Percentiles rank a stretch among this genome's conserved stretches.
phyloP scores from a whole-genome alignment of 2,888 invertebrate genomes.

The Cryptocheilus praepositus region DNA sequence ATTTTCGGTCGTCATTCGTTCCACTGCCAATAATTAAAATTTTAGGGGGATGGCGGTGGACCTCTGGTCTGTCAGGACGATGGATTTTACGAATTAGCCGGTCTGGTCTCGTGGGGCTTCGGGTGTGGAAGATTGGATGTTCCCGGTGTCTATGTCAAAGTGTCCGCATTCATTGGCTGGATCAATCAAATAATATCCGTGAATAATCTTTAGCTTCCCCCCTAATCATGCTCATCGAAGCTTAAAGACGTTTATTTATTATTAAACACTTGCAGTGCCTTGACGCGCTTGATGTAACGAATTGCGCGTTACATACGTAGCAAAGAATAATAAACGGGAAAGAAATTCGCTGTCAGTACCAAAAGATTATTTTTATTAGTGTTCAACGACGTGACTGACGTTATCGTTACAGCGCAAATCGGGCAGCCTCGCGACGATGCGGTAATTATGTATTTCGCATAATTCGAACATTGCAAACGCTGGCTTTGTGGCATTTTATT shows the following conservation, averaged over 20 bases:
- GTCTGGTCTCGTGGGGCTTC: slow-evolving; percentile 96
- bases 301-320: slow-evolving; percentile 18
- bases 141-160: slow-evolving; percentile 98
- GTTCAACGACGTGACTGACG: not conserved
- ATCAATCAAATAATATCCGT: slow-evolving; percentile 98
- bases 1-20: not conserved
- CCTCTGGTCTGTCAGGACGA: slow-evolving; percentile 95
- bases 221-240: no score
- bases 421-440: no score
- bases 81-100: slow-evolving; percentile 94
- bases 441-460: not conserved
- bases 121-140: slow-evolving; percentile 95
- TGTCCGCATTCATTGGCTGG: slow-evolving; percentile 96
- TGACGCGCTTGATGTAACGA: slow-evolving; percentile 43
- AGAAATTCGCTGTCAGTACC: slow-evolving; percentile 8
- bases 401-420: not conserved
- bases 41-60: slow-evolving; percentile 94
- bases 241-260: slow-evolving; percentile 47
- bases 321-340: slow-evolving; percentile 13
- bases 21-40: slow-evolving; percentile 18
- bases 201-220: slow-evolving; percentile 81
- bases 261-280: slow-evolving; percentile 35
- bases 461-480: not conserved
- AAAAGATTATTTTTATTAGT: slow-evolving; percentile 17
- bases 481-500: not conserved